Base-by-base conservation (phyloP, 2,888 invertebrate genomes). In the Troides aeacus region DNA sequence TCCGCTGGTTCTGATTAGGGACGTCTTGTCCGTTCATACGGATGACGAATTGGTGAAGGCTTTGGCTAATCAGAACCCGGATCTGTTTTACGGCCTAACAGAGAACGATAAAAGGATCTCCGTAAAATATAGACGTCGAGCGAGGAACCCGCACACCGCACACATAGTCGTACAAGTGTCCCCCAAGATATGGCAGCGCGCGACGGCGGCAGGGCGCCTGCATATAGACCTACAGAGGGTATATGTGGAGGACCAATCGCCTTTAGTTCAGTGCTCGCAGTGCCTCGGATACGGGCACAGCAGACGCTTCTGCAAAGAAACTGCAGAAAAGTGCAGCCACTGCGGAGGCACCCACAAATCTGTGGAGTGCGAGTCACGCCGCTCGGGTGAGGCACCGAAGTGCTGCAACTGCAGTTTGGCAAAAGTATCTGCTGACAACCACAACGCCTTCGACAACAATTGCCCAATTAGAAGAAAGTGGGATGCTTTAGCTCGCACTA, bases 191-290 rank as follows among this genome's bases (percentile, higher is more conserved):
- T 62, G 62, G 62, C 8, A 23, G 17, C 5, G 23, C 1, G 2
- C 50, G 2, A 42, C 10, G 1, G 50, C 42, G 24, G 17, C 12
- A 0, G 23, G 62, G 0, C 5, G 8, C 3, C 5, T 62, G 0
- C 62, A 62, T 15, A 8, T 62, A 15, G 50, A 62, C n/a, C 23
- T 62, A 5, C 62, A 62, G 15, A 23, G 62, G 7, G 46, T 62
- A 7, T 12, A 10, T 23, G 62, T 62, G 2, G 46, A 23, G 15
- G 62, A 46, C 24, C 46, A 46, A 12, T 46, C 46, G 12, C 17
- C 46, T 15, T 46, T 46, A 1, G 46, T 46, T 2, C 46, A 46
- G 46, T 46, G 46, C 5, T 62, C 62, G 2, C 6, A 3, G 62
- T 62, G 46, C 4, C n/a, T 21, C 1, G 12, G 5, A n/a, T 46